Conservation (phyloP, 2,113 vertebrate species). For the Scophthalmus maximus region DNA sequence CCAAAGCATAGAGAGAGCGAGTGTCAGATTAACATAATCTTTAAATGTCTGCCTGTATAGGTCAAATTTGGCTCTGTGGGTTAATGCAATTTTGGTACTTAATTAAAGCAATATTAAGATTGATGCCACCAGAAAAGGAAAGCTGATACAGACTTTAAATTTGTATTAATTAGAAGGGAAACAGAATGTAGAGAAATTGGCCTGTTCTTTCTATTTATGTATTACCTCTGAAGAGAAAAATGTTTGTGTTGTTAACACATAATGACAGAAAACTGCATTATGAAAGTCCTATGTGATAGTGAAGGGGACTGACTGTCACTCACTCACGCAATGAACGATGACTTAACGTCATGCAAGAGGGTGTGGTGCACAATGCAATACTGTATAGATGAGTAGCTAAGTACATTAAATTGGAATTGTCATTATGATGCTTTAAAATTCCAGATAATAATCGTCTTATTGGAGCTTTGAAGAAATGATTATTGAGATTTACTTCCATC, state of each 20-base stretch:
- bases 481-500: constrained; percentile 44
- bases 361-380: background rate
- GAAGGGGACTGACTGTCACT: background rate
- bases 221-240: too few species aligned
- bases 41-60: constrained; percentile 61
- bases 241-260: too few species aligned
- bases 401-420: background rate
- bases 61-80: constrained; percentile 66
- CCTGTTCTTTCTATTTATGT: background rate
- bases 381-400: background rate
- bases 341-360: background rate
- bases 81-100: constrained; percentile 69
- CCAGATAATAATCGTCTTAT: background rate
- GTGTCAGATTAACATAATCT: constrained; percentile 48
- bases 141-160: background rate
- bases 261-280: too few species aligned
- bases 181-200: background rate
- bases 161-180: background rate
- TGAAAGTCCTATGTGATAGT: background rate
- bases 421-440: constrained; percentile 2
- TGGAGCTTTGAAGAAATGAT: constrained; percentile 48
- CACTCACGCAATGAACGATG: background rate
- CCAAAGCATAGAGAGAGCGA: constrained; percentile 7
- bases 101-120: constrained; percentile 53
- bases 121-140: constrained; percentile 13